Base-by-base conservation (phyloP, 2,797 vertebrate genomes). In the Ptychobarbus kaznakovi region DNA sequence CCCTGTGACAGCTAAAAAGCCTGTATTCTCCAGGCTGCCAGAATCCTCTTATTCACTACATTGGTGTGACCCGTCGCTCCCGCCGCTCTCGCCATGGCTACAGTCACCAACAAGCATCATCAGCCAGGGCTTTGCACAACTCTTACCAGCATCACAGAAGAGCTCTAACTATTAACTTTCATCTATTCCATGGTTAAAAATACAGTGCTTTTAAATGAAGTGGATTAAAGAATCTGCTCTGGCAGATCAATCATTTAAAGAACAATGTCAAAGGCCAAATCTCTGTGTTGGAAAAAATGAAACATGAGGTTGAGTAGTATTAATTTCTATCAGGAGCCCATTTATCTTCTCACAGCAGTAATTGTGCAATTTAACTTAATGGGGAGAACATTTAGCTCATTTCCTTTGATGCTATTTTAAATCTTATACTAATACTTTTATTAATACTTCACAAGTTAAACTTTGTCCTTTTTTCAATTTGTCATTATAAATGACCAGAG, bases 1-100 rank as follows among this genome's bases (percentile, higher is more conserved):
- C 46, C 86, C 49, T 56, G 22, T 35, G 83, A 80, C 74, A 88
- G 91, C 88, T 90, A 92, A 90, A 90, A n/a, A 86, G 84, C 89
- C 84, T 56, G 85, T 86, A 86, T 85, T 86, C 78, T 88, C 73
- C 84, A 88, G 80, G 83, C 87, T 61, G 83, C 89, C 89, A 85
- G 83, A 85, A 82, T 32, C 53, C 90, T 72, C 84, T 66, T 69
- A 88, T 90, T 77, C 85, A 88, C 83, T 58, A 79, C 53, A 49
- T 20, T 40, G 40, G 68, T 22, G 51, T 79, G 83, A 70, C 46
- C n/a, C 2, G 22, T 15, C 44, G 28, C 25, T 83, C 61, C 85
- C 80, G n/a, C 75, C 65, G 32, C 49, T 82, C 58, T 46, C 72
- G 0, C 84, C 46, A 2, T 15, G 81, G 49, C 66, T 40, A 69